Percentiles rank a stretch among this genome's conserved stretches.
Evolutionary conservation across 2,888 invertebrate species (phyloP).

Genomic region (Sipha maydis): DNA sequence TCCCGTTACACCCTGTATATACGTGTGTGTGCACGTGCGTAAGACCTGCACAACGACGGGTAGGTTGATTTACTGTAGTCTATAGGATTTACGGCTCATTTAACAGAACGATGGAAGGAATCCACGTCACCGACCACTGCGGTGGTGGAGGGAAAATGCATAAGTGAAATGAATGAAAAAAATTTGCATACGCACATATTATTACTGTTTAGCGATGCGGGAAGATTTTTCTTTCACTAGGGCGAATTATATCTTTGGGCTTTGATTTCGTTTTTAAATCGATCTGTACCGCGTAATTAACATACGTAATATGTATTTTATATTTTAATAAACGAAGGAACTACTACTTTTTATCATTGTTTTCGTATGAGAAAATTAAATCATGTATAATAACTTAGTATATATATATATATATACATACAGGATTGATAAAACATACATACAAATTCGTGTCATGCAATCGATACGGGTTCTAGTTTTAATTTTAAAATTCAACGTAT

Average conservation of each 20-base stretch:
- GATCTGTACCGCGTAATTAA: constrained; percentile 18
- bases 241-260: background rate
- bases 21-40: background rate
- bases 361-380: too few species aligned
- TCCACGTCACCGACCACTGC: background rate
- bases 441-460: too few species aligned
- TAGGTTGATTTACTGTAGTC: constrained; percentile 49
- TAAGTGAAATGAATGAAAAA: constrained; percentile 20
- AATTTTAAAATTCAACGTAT: too few species aligned
- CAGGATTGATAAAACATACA: too few species aligned
- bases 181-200: background rate
- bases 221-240: background rate
- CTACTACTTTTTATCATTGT: background rate
- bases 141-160: background rate
- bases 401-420: too few species aligned
- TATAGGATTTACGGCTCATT: constrained; percentile 50
- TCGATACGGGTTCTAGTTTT: too few species aligned
- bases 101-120: constrained; percentile 43
- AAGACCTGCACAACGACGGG: background rate
- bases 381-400: too few species aligned
- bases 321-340: background rate
- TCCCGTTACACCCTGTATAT: background rate
- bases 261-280: constrained; percentile 24
- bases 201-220: background rate
- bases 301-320: background rate